Base-by-base conservation (phyloP, 2,888 invertebrate species). In the Lydus trimaculatus region DNA sequence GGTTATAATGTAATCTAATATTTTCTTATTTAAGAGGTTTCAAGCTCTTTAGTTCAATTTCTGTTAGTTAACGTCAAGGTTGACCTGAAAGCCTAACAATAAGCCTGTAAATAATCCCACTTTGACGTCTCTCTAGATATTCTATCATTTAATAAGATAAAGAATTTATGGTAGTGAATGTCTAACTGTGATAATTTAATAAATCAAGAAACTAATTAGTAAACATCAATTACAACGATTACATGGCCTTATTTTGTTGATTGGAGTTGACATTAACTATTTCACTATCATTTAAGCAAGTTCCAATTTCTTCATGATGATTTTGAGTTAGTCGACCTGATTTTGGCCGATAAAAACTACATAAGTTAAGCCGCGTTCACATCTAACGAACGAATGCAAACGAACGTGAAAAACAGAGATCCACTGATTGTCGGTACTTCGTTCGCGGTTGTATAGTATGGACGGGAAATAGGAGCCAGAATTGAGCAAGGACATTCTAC, bases 131-230 rank as follows among this genome's bases (percentile, higher is more conserved):
- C 4, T 13, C 23, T 2, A 11, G 9, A 20, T 48, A 20, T 48
- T 69, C 43, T 69, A 66, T 60, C 36, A 23, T 56, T 64, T 73
- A 73, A 73, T 67, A 58, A 66, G 67, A 73, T 73, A 71, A 73
- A 67, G 71, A 69, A 66, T 71, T 71, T 66, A 69, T 39, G 64
- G 39, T 63, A 63, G 48, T 67, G 63, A 66, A 36, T 62, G 28
- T 56, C 25, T 62, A 56, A 58, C 33, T 31, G 36, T 23, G 65
- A 31, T 69, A 69, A 69, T 69, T 66, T 39, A 63, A 69, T 69
- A 66, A 66, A 64, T 59, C 61, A 15, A 43, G 59, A 6, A 15
- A 43, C 17, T 43, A 43, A 58, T 48, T 61, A 69, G 20, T 63
- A 63, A 63, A 61, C 60, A 69, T 61, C 69, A 63, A 69, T 63